Percentiles rank a stretch among this genome's conserved stretches.
phyloP scores from a whole-genome alignment of 2,797 vertebrate species.

The Artibeus jamaicensis region DNA sequence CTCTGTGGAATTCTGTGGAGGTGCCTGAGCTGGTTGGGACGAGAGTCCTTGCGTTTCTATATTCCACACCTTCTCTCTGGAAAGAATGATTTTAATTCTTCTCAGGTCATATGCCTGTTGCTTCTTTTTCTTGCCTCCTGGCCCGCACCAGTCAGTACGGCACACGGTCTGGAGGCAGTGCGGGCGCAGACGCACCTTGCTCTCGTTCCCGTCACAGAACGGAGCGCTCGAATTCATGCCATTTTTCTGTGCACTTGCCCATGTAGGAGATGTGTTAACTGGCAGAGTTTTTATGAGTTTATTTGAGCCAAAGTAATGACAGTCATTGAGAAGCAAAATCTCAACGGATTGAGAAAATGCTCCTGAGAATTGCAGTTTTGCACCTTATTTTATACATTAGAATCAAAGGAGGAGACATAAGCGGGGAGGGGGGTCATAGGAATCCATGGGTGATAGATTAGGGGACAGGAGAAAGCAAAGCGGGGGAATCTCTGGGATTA shows the following conservation, averaged over 20 bases:
- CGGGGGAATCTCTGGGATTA: neutral
- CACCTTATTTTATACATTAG: neutral
- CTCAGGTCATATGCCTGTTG: neutral
- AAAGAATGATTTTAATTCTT: neutral
- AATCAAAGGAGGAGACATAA: neutral
- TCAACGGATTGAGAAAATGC: neutral
- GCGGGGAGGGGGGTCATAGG: no score
- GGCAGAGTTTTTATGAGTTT: neutral
- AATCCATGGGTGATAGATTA: neutral
- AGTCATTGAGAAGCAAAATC: neutral
- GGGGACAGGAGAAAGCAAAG: neutral
- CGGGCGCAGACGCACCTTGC: neutral
- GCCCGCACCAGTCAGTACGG: accelerated
- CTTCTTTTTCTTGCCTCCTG: neutral
- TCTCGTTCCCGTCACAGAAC: neutral
- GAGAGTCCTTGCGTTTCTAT: neutral
- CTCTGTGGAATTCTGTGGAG: neutral
- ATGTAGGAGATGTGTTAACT: neutral
- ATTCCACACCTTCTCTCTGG: neutral
- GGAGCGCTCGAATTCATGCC: accelerated
- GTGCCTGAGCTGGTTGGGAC: neutral
- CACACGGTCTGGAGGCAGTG: accelerated
- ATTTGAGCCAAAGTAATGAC: neutral
- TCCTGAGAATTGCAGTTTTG: neutral
- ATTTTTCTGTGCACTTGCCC: neutral